Evolutionary conservation across 1,140 invertebrate species (phyloP).

Genomic region (Caenorhabditis briggsae): DNA sequence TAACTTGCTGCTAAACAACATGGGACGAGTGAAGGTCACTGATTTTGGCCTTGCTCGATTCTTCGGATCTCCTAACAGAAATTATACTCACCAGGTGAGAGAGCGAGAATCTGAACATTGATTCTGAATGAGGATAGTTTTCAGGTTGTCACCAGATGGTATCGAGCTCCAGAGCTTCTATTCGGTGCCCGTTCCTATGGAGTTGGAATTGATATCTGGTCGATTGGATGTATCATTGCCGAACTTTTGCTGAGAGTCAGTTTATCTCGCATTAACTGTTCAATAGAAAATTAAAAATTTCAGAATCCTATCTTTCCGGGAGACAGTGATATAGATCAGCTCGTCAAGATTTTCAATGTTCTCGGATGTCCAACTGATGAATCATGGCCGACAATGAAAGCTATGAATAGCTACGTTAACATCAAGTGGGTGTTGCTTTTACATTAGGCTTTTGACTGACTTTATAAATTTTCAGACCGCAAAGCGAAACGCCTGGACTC

Average conservation of each 20-base stretch:
- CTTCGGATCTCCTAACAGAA: conserved; percentile 93
- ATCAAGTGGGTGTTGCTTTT: conserved; percentile 84
- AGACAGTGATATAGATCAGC: conserved; percentile 94
- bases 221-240: conserved; percentile 95
- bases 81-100: conserved; percentile 90
- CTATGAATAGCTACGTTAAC: conserved; percentile 90
- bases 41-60: conserved; percentile 98
- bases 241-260: conserved; percentile 87
- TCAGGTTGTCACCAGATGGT: conserved; percentile 87
- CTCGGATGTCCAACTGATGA: conserved; percentile 91
- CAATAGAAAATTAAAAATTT: conserved; percentile 50
- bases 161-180: conserved; percentile 88
- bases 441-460: background rate
- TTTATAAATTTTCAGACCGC: conserved; percentile 78
- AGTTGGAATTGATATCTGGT: conserved; percentile 98
- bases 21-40: conserved; percentile 90
- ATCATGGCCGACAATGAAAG: conserved; percentile 90
- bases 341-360: conserved; percentile 92
- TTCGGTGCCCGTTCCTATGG: conserved; percentile 95
- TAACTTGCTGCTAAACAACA: conserved; percentile 92
- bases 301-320: conserved; percentile 92
- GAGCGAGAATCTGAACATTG: background rate
- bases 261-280: background rate
- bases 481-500: conserved; percentile 85
- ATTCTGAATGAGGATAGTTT: background rate